Percentiles rank a stretch among this genome's conserved stretches.
These are phyloP conservation scores for Lacanobia wlatinum DNA, from an alignment of 2,888 invertebrate genomes.

Conservation along the genomic window DNA sequence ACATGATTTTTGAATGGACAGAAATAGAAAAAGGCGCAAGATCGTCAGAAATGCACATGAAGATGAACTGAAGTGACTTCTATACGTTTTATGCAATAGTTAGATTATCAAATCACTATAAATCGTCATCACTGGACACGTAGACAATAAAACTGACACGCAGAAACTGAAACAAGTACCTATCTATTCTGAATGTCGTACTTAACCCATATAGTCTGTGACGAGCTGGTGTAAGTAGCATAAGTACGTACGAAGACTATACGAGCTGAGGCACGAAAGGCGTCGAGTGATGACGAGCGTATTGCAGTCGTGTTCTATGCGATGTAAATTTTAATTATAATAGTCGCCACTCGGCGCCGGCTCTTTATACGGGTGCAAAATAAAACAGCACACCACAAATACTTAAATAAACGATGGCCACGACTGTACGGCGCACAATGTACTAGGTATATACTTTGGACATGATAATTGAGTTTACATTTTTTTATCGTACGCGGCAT, in stretches of 20 bases:
- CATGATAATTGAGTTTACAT: conserved; percentile 16
- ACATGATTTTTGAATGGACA: conserved; percentile 24
- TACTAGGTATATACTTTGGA: not conserved
- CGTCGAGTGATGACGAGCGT: conserved; percentile 61
- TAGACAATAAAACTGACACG: not conserved
- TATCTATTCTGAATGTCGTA: conserved; percentile 6
- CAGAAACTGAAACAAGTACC: not conserved
- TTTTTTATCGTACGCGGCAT: not conserved
- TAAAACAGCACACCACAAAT: conserved; percentile 38
- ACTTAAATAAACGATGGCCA: conserved; percentile 42
- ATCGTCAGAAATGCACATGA: not conserved
- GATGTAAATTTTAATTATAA: conserved; percentile 77
- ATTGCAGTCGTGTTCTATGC: conserved; percentile 70
- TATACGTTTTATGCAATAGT: not conserved
- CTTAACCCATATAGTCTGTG: conserved; percentile 28
- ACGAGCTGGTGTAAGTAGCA: conserved; percentile 12
- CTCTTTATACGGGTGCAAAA: conserved; percentile 37
- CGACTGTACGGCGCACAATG: conserved; percentile 9
- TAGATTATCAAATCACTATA: conserved; percentile 3
- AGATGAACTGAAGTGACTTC: not conserved
- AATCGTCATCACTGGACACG: not conserved
- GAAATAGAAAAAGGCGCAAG: not conserved
- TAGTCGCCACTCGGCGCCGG: conserved; percentile 57
- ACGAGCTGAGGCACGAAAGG: conserved; percentile 59
- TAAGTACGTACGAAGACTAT: conserved; percentile 19